Percentiles rank a stretch among this genome's conserved stretches.
phyloP scores from a whole-genome alignment of 2,888 invertebrate genomes.

The Heliconius sara region DNA sequence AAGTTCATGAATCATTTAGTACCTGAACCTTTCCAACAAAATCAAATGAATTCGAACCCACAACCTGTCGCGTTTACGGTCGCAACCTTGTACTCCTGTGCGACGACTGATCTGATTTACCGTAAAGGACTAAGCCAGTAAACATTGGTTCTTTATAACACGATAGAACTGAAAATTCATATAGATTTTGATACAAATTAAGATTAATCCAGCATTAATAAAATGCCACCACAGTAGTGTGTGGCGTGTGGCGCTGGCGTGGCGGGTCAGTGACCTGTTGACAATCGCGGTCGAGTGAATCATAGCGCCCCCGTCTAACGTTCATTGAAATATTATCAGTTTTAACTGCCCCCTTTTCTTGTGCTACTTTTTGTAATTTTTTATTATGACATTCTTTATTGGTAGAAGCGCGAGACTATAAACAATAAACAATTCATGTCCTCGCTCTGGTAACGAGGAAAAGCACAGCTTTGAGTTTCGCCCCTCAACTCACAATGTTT shows the following conservation, averaged over 20 bases:
- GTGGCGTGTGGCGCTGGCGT: conserved; percentile 16
- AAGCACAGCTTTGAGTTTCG: too few species aligned
- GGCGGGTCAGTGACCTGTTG: conserved; percentile 51
- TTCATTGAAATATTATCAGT: conserved; percentile 51
- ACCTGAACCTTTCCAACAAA: too few species aligned
- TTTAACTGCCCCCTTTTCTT: conserved; percentile 23
- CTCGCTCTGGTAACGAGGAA: too few species aligned
- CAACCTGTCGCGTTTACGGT: too few species aligned
- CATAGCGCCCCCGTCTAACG: conserved; percentile 46
- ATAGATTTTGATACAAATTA: conserved; percentile 2
- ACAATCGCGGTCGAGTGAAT: conserved; percentile 50
- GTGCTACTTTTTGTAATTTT: conserved; percentile 20
- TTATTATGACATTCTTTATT: conserved; percentile 4
- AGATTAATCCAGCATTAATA: conserved; percentile 30
- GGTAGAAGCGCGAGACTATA: too few species aligned
- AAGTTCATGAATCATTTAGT: too few species aligned
- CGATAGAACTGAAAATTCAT: neutral
- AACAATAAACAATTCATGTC: too few species aligned
- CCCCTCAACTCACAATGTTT: too few species aligned
- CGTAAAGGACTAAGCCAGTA: neutral
- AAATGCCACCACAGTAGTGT: conserved; percentile 35
- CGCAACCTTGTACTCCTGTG: too few species aligned
- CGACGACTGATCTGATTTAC: neutral
- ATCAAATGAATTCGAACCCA: too few species aligned
- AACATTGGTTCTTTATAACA: neutral